Evolutionary conservation across 2,888 invertebrate species (phyloP).

Genomic region (Pardosa pseudoannulata): DNA sequence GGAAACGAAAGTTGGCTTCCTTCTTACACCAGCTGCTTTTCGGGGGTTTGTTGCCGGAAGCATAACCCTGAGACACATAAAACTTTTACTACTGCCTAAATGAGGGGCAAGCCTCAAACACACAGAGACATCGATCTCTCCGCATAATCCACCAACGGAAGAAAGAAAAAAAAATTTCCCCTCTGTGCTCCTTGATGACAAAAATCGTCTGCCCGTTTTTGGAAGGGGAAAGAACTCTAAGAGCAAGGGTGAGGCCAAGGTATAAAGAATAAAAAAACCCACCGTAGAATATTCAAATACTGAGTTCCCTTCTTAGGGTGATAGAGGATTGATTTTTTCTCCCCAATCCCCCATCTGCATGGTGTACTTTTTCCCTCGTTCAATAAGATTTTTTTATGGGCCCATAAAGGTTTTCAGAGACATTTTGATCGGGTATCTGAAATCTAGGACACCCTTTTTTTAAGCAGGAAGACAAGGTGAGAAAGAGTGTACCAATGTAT

Average conservation of each 20-base stretch:
- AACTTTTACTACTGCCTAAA: background rate
- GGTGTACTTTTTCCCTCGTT: background rate
- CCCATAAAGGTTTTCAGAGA: background rate
- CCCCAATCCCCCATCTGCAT: background rate
- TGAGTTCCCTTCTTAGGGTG: background rate
- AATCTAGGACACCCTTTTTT: background rate
- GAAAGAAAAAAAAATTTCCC: background rate
- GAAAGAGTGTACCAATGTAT: too few species aligned
- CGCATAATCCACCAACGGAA: background rate
- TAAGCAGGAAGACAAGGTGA: background rate
- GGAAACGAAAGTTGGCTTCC: too few species aligned
- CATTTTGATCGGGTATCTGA: background rate
- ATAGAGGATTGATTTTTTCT: background rate
- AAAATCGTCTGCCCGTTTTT: background rate
- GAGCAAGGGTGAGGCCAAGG: background rate
- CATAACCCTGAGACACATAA: background rate
- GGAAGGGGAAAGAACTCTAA: background rate
- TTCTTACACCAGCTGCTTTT: background rate
- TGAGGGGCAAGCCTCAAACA: background rate
- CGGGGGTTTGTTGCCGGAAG: background rate
- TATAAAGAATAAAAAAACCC: background rate
- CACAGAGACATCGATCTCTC: background rate
- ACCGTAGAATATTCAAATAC: slow-evolving; percentile 1
- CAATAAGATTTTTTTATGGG: background rate
- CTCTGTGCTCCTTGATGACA: background rate